Percentiles rank a stretch among this genome's conserved stretches.
These are phyloP conservation scores for Eulithis prunata DNA, from an alignment of 2,888 invertebrate genomes.

Conservation along the genomic window DNA sequence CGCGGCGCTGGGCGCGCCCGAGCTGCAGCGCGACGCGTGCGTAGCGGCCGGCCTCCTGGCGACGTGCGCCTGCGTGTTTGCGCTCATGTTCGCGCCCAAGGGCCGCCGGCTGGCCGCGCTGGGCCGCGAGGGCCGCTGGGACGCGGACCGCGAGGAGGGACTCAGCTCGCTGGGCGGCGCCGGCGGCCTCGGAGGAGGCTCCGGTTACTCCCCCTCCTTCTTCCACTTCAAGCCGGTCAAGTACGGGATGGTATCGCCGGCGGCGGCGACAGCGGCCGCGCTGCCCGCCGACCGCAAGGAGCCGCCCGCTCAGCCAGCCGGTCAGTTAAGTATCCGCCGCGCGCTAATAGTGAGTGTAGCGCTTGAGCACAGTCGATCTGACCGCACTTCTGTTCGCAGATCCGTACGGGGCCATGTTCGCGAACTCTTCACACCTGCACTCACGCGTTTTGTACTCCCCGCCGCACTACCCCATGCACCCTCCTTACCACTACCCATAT, in stretches of 20 bases:
- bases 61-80: constrained; percentile 93
- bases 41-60: constrained; percentile 95
- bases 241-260: constrained; percentile 87
- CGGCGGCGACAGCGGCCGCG: constrained; percentile 71
- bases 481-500: constrained; percentile 79
- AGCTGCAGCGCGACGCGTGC: constrained; percentile 93
- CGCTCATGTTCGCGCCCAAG: constrained; percentile 97
- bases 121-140: constrained; percentile 94
- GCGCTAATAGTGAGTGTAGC: constrained; percentile 79
- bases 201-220: constrained; percentile 95
- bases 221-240: constrained; percentile 96
- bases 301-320: constrained; percentile 82
- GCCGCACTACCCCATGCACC: constrained; percentile 81
- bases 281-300: constrained; percentile 80
- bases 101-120: constrained; percentile 96
- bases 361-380: constrained; percentile 69
- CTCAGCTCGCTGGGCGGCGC: constrained; percentile 91
- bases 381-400: constrained; percentile 77
- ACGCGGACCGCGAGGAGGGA: constrained; percentile 92
- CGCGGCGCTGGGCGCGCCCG: constrained; percentile 91
- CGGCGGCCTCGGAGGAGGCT: constrained; percentile 84
- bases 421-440: constrained; percentile 75
- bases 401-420: constrained; percentile 76
- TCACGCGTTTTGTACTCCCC: constrained; percentile 78
- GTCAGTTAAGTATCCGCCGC: constrained; percentile 83